These are phyloP conservation scores for Latrodectus elegans DNA, from an alignment of 2,888 invertebrate genomes.

Conservation along the genomic window DNA sequence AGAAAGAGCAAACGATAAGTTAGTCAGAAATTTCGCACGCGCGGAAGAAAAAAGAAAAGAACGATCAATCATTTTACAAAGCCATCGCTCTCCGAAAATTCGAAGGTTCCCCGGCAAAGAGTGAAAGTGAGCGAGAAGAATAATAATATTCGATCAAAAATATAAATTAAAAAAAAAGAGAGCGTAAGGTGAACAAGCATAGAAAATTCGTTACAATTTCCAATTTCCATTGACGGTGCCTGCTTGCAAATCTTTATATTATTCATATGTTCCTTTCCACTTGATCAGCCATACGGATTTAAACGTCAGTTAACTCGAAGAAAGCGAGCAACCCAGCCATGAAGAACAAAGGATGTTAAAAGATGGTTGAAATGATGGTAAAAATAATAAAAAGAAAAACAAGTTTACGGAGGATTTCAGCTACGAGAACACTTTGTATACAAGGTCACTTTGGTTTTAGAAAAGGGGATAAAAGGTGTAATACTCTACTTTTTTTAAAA, in stretches of 20 bases:
- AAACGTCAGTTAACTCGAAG: conserved; percentile 19
- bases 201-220: background rate
- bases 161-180: background rate
- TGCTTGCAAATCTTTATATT: conserved; percentile 10
- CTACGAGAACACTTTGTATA: background rate
- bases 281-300: conserved; percentile 40
- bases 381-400: conserved; percentile 8
- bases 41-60: background rate
- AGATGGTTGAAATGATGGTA: conserved; percentile 10
- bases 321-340: conserved; percentile 7
- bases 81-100: background rate
- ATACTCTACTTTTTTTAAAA: too few relatives aligned
- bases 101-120: too few relatives aligned
- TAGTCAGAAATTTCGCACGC: background rate
- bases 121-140: too few relatives aligned
- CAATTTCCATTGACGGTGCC: conserved; percentile 1
- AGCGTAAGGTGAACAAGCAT: background rate
- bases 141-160: too few relatives aligned
- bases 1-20: background rate
- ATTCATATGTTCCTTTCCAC: conserved; percentile 21
- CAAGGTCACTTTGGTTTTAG: background rate
- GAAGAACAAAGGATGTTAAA: conserved; percentile 7
- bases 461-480: too few relatives aligned
- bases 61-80: background rate
- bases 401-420: background rate